phyloP scores from a whole-genome alignment of 2,888 invertebrate genomes.

The Agrilus biguttatus region DNA sequence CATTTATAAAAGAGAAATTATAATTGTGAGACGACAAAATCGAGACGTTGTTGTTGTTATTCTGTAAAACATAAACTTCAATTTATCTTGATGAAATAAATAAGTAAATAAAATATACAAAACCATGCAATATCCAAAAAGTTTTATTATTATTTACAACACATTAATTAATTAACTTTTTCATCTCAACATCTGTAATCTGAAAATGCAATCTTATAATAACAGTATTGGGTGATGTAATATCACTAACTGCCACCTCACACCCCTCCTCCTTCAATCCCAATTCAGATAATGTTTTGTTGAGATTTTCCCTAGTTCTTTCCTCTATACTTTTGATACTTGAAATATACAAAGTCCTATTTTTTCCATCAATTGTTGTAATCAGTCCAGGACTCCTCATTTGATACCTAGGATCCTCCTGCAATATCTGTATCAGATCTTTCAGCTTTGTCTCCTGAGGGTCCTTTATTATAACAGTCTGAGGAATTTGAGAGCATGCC shows the following conservation, averaged over 20 bases:
- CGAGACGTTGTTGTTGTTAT: no score
- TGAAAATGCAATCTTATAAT: conserved; percentile 58
- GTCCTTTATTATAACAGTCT: conserved; percentile 46
- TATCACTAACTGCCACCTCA: conserved; percentile 82
- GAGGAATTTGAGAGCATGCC: conserved; percentile 67
- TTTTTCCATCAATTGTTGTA: conserved; percentile 64
- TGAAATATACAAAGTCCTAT: conserved; percentile 87
- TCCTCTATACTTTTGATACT: conserved; percentile 85
- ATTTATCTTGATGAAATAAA: no score
- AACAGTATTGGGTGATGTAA: conserved; percentile 73
- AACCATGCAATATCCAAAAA: no score
- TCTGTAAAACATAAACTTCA: no score
- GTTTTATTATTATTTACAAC: no score
- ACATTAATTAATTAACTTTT: conserved; percentile 15
- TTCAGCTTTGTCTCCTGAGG: conserved; percentile 56
- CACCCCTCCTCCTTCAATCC: conserved; percentile 76
- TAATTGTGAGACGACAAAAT: no score
- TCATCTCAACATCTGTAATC: conserved; percentile 35
- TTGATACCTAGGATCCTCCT: conserved; percentile 63
- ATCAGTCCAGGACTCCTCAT: conserved; percentile 89
- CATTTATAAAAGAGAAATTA: no score
- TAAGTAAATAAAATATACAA: no score
- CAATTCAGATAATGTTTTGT: conserved; percentile 72
- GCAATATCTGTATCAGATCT: conserved; percentile 66
- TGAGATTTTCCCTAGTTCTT: conserved; percentile 74